These are phyloP conservation scores for Okapia johnstoni DNA, from an alignment of 2,113 vertebrate genomes.

Conservation along the genomic window DNA sequence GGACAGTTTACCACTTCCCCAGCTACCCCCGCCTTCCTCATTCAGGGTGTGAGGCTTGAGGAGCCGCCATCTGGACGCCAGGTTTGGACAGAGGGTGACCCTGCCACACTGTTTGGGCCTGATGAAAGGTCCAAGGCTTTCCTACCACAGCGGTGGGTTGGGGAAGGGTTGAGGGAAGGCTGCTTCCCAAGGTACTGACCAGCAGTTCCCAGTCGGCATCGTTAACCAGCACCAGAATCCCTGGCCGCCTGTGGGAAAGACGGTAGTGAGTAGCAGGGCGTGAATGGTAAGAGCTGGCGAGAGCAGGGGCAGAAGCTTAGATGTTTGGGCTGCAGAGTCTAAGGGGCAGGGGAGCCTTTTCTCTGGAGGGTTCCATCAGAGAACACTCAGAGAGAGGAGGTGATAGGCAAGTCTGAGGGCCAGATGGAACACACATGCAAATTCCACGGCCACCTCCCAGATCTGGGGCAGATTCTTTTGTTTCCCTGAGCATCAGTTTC, in stretches of 20 bases:
- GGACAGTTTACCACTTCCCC: neutral
- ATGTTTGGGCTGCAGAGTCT: neutral
- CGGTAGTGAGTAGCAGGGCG: neutral
- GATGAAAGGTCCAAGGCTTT: neutral
- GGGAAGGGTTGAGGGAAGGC: neutral
- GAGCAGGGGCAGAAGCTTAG: neutral
- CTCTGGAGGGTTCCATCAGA: neutral
- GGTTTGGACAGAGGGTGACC: neutral
- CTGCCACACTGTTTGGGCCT: neutral
- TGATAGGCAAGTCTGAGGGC: neutral
- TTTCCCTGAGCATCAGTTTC: neutral
- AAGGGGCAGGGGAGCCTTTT: neutral
- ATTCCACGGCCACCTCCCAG: neutral
- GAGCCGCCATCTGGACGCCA: neutral
- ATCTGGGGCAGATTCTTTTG: neutral
- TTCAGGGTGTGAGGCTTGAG: neutral
- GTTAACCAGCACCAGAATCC: constrained; percentile 97
- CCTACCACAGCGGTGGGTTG: neutral
- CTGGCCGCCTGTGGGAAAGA: constrained; percentile 91
- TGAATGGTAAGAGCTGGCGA: neutral
- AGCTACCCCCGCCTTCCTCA: neutral
- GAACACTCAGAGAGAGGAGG: neutral
- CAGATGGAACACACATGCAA: neutral
- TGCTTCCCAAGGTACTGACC: constrained; percentile 83
- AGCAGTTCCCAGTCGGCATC: constrained; percentile 98